These are phyloP conservation scores for Azorinus chamasolen DNA, from an alignment of 2,888 invertebrate genomes.

Conservation along the genomic window DNA sequence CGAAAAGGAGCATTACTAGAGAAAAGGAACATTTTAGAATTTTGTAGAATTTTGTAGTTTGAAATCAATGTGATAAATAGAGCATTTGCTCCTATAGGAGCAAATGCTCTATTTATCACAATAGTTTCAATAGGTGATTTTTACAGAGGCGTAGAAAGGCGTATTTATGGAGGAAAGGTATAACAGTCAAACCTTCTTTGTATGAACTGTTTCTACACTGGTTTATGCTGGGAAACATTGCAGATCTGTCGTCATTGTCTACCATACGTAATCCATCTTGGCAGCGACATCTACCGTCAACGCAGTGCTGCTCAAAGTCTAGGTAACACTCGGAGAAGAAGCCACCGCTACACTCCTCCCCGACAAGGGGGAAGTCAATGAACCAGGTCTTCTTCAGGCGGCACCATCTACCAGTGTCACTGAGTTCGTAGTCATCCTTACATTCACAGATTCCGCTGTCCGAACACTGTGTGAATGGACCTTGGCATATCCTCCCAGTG, in stretches of 20 bases:
- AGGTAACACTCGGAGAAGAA: slow-evolving; percentile 67
- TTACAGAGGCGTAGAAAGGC: too few relatives aligned
- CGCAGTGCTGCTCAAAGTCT: slow-evolving; percentile 64
- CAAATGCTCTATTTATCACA: too few relatives aligned
- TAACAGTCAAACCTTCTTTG: slow-evolving; percentile 24
- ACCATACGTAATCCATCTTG: slow-evolving; percentile 48
- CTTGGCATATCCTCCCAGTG: slow-evolving; percentile 45
- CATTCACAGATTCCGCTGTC: slow-evolving; percentile 59
- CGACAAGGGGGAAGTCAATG: slow-evolving; percentile 63
- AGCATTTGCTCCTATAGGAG: too few relatives aligned
- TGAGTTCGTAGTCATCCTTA: slow-evolving; percentile 52
- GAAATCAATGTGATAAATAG: too few relatives aligned
- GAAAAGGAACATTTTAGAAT: too few relatives aligned
- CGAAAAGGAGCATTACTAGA: too few relatives aligned
- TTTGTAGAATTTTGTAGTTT: too few relatives aligned
- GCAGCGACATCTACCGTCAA: slow-evolving; percentile 54
- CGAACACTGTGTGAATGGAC: slow-evolving; percentile 58
- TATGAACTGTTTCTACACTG: slow-evolving; percentile 61
- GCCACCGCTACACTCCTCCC: slow-evolving; percentile 53
- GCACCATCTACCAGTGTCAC: slow-evolving; percentile 62
- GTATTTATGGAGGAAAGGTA: too few relatives aligned
- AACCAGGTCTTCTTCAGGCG: slow-evolving; percentile 60
- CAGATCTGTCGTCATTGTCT: slow-evolving; percentile 31
- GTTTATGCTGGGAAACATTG: slow-evolving; percentile 42
- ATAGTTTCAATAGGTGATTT: too few relatives aligned